phyloP scores from a whole-genome alignment of 2,888 invertebrate species.

The Alentia gelatinosa region DNA sequence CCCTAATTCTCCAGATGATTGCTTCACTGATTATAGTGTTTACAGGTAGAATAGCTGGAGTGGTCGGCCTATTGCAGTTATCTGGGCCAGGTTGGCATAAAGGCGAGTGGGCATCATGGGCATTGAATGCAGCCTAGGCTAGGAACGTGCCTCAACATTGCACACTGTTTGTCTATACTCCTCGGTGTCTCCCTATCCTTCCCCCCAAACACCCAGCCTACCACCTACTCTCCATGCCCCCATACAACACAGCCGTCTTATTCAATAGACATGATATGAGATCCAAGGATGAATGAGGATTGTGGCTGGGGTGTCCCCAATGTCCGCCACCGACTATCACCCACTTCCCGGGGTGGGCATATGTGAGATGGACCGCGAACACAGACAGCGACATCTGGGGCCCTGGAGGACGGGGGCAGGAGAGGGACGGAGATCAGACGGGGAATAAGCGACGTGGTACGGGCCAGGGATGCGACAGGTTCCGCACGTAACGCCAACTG shows the following conservation, averaged over 20 bases:
- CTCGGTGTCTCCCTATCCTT: no score
- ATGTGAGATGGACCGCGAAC: not conserved
- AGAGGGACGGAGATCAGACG: not conserved
- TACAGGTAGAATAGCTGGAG: not conserved
- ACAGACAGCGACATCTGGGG: not conserved
- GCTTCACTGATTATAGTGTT: not conserved
- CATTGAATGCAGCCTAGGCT: not conserved
- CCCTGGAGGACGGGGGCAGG: not conserved
- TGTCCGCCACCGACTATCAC: not conserved
- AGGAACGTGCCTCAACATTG: not conserved
- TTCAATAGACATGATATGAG: not conserved
- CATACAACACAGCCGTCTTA: not conserved
- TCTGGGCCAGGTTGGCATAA: no score
- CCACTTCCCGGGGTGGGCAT: no score
- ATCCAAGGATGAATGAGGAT: not conserved
- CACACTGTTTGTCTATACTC: not conserved
- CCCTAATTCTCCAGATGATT: no score
- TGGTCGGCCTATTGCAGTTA: not conserved
- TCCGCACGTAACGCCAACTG: not conserved
- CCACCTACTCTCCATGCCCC: not conserved
- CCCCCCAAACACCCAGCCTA: no score
- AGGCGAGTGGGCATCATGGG: no score
- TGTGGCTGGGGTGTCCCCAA: not conserved
- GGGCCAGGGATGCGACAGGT: not conserved
- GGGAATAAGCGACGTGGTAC: not conserved